A percentile compares a stretch with the other conserved stretches of the same genome.
Conservation (phyloP, 2,113 vertebrate genomes). For the Hypanus sabinus region DNA sequence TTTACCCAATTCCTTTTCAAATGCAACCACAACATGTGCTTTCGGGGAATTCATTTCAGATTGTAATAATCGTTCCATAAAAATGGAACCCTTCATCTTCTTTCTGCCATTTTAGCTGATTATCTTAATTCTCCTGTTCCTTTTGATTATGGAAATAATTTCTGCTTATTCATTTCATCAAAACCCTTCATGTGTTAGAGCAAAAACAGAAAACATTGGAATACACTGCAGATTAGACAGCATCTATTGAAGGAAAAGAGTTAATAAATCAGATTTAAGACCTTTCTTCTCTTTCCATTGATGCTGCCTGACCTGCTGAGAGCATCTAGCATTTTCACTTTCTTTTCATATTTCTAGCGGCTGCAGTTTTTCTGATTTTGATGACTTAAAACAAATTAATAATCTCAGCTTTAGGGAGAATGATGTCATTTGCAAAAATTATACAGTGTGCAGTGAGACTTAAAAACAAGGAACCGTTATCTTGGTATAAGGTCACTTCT, state of each 20-base stretch:
- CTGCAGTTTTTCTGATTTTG: neutral
- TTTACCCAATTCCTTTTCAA: neutral
- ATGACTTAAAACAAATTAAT: neutral
- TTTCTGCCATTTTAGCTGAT: neutral
- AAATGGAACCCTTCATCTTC: neutral
- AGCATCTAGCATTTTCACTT: too few relatives aligned
- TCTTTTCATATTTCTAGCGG: too few relatives aligned
- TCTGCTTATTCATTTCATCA: neutral
- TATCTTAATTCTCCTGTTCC: neutral
- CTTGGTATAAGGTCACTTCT: too few relatives aligned
- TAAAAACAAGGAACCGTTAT: too few relatives aligned
- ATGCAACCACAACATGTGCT: neutral
- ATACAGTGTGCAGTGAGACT: neutral
- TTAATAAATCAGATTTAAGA: too few relatives aligned
- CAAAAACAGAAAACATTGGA: too few relatives aligned
- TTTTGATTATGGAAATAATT: neutral
- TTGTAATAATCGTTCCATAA: neutral
- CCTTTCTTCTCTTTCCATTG: too few relatives aligned
- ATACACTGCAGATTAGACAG: too few relatives aligned
- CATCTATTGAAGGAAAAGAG: too few relatives aligned
- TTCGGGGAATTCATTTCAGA: neutral
- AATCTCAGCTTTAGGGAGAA: neutral
- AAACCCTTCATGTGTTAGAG: neutral
- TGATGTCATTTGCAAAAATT: neutral
- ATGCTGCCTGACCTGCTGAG: too few relatives aligned